A percentile compares a stretch with the other conserved stretches of the same genome.
phyloP scores from a whole-genome alignment of 1,140 invertebrate genomes.

The Drosophila takahashii region DNA sequence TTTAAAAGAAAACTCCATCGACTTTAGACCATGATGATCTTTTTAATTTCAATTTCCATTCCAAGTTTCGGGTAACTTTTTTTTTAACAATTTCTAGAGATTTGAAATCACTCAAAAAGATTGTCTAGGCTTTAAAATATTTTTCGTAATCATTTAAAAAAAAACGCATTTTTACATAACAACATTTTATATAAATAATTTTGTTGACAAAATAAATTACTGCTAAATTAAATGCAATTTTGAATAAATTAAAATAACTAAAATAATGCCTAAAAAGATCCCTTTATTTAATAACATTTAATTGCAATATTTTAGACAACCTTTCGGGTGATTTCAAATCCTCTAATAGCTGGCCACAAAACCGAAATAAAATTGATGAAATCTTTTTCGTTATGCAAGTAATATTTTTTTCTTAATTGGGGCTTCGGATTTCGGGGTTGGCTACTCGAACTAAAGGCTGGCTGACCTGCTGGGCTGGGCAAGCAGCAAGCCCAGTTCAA shows the following conservation, averaged over 20 bases:
- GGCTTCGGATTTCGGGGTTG: slow-evolving; percentile 12
- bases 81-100: not conserved
- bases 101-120: too few species aligned
- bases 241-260: not conserved
- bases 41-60: slow-evolving; percentile 17
- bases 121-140: too few species aligned
- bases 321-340: not conserved
- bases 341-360: not conserved
- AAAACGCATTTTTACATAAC: too few species aligned
- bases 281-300: not conserved
- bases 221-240: not conserved
- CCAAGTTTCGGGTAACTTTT: not conserved
- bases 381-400: slow-evolving; percentile 5
- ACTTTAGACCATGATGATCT: slow-evolving; percentile 8
- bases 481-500: slow-evolving; percentile 76
- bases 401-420: slow-evolving; percentile 1
- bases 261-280: not conserved
- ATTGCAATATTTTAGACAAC: not conserved
- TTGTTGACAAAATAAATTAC: slow-evolving; percentile 7
- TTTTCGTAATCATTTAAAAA: too few species aligned
- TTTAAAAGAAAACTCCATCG: slow-evolving; percentile 32
- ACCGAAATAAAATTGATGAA: slow-evolving; percentile 26
- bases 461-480: slow-evolving; percentile 75
- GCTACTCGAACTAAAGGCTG: slow-evolving; percentile 58
- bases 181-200: too few species aligned